Conservation (phyloP, 35 echinoderm and acorn worm genomes). For the Acanthaster planci region DNA sequence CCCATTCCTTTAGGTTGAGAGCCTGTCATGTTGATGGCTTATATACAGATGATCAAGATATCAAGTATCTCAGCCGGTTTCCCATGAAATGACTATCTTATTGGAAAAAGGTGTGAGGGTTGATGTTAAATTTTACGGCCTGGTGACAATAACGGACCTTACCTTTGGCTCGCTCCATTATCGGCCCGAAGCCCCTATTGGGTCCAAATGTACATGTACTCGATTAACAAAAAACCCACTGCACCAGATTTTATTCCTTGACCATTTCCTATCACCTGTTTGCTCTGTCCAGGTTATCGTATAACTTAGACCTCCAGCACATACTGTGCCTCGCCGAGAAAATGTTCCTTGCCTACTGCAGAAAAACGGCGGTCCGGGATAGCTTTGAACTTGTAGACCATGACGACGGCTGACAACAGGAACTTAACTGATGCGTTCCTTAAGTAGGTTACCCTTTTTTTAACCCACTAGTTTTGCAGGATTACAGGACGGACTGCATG, state of each 20-base stretch:
- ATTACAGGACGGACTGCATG: not conserved
- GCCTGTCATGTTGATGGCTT: too few relatives aligned
- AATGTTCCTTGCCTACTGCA: constrained; percentile 70
- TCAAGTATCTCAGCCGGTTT: too few relatives aligned
- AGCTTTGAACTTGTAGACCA: constrained; percentile 47
- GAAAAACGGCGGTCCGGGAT: constrained; percentile 59
- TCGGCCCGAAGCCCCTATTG: too few relatives aligned
- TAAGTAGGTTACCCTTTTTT: not conserved
- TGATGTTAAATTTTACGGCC: too few relatives aligned
- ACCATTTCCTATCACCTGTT: not conserved
- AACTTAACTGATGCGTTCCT: not conserved
- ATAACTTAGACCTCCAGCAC: constrained; percentile 63
- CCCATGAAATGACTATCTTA: too few relatives aligned
- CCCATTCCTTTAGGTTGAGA: too few relatives aligned
- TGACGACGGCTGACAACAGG: not conserved
- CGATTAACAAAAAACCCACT: too few relatives aligned
- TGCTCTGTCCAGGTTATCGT: constrained; percentile 50
- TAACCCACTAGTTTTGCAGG: not conserved
- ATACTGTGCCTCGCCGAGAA: constrained; percentile 69
- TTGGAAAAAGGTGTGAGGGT: too few relatives aligned
- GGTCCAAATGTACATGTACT: too few relatives aligned
- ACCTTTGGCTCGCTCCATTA: too few relatives aligned
- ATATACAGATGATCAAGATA: too few relatives aligned
- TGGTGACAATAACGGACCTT: too few relatives aligned
- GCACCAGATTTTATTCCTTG: not conserved